Base-by-base conservation (phyloP, 2,888 invertebrate genomes). In the Drosophila acutilabella region DNA sequence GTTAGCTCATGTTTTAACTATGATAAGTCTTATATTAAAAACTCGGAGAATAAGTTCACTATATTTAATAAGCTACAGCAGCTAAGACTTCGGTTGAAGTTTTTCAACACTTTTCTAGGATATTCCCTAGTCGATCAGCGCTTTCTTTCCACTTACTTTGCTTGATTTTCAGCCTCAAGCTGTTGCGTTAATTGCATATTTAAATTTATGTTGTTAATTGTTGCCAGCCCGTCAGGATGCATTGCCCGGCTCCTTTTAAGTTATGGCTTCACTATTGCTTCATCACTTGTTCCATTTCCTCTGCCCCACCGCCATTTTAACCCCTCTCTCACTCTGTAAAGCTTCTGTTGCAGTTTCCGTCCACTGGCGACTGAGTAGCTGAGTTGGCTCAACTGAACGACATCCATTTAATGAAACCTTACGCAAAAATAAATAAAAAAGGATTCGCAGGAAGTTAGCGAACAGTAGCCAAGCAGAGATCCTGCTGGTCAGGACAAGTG, bases 141-240 rank as follows among this genome's bases (percentile, higher is more conserved):
- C 6, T 4, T 1, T 7, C 1, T 1, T 0, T 1, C 2, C 16
- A 4, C 14, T 14, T 6, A 14, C 30, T 44, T 64, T 48, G 57
- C 57, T 65, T 69, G 23, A 50, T 59, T 59, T 64, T 47, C 56
- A 59, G 80, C 89, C 68, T 70, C 85, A 83, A 89, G 85, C 85
- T 86, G 90, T 76, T 89, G 81, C 84, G 72, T 86, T 89, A 89
- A 86, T 89, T 86, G 90, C 90, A 89, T 87, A 89, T 89, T 87
- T 89, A 89, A 89, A 89, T 86, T 89, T 89, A 86, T 89, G 88
- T 74, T 76, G 81, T 86, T 86, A 89, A 89, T 86, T 86, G 87
- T 69, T 69, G 78, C 42, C 71, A 44, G 44, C 60, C 72, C 66
- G 47, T 47, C 47, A 64, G 67, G 45, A 72, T 59, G 50, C 57